Percentiles rank a stretch among this genome's conserved stretches.
These are phyloP conservation scores for Parnassius mnemosyne DNA, from an alignment of 2,888 invertebrate species.

Conservation along the genomic window DNA sequence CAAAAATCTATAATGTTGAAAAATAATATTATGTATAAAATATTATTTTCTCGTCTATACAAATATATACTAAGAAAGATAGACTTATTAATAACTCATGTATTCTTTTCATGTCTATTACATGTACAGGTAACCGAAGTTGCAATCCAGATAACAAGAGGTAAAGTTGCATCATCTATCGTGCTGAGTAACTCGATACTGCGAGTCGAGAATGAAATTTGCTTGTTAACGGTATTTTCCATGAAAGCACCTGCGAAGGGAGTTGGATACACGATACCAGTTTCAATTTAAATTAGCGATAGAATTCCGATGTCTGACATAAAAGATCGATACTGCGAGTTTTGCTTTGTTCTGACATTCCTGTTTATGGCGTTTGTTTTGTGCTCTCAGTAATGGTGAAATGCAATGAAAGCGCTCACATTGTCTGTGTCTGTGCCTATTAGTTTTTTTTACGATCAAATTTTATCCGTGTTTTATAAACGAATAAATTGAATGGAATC, in stretches of 20 bases:
- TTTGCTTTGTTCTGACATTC: background rate
- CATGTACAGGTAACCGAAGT: slow-evolving; percentile 4
- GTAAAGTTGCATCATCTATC: slow-evolving; percentile 10
- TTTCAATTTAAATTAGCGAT: slow-evolving; percentile 43
- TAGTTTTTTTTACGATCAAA: too few species aligned
- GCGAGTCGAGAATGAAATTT: slow-evolving; percentile 9
- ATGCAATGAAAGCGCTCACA: background rate
- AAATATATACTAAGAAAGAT: too few species aligned
- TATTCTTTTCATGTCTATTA: too few species aligned
- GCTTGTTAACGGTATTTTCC: slow-evolving; percentile 18
- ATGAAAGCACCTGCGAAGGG: background rate
- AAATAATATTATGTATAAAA: too few species aligned
- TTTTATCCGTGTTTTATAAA: too few species aligned
- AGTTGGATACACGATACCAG: slow-evolving; percentile 29
- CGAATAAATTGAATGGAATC: too few species aligned
- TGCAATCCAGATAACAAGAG: slow-evolving; percentile 12
- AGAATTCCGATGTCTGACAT: slow-evolving; percentile 2
- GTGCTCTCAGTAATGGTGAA: background rate
- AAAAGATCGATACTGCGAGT: slow-evolving; percentile 12
- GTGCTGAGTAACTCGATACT: slow-evolving; percentile 16
- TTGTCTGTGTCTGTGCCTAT: background rate
- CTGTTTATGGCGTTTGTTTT: background rate
- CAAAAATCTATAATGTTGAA: too few species aligned
- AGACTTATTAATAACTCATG: too few species aligned
- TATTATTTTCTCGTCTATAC: too few species aligned